phyloP scores from a whole-genome alignment of 2,113 vertebrate species.

The Todiramphus saurophagus region DNA sequence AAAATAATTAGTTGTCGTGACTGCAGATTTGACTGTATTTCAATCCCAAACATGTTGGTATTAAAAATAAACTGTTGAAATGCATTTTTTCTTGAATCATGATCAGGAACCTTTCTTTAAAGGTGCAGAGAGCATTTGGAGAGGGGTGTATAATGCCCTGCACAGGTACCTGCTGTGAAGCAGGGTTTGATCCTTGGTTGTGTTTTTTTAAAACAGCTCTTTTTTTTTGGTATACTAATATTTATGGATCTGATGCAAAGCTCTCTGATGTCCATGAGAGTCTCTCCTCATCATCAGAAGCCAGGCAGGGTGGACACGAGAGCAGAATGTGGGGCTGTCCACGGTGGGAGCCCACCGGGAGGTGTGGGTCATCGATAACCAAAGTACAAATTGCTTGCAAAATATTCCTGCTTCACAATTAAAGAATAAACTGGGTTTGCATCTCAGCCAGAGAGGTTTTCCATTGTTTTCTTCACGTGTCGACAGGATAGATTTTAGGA shows the following conservation, averaged over 20 bases:
- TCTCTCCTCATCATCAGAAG: background rate
- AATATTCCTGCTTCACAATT: background rate
- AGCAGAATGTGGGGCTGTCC: constrained; percentile 1
- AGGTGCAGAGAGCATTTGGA: background rate
- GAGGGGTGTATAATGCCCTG: background rate
- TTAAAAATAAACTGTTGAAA: constrained; percentile 45
- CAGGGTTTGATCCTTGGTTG: background rate
- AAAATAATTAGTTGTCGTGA: constrained; percentile 57
- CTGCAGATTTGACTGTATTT: constrained; percentile 54
- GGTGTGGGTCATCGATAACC: constrained; percentile 1
- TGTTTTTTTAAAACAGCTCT: background rate
- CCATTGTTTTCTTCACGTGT: constrained; percentile 10
- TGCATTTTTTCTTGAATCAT: constrained; percentile 50
- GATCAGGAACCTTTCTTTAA: constrained; percentile 14
- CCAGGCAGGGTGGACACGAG: background rate
- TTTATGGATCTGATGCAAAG: background rate
- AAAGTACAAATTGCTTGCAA: background rate
- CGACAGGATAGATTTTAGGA: constrained; percentile 21
- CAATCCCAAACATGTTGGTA: constrained; percentile 40
- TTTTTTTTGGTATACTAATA: background rate
- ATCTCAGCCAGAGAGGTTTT: constrained; percentile 14
- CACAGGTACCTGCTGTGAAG: background rate
- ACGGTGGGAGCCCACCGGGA: background rate
- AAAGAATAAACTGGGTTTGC: background rate
- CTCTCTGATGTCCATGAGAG: background rate